Conservation (phyloP, 2,888 invertebrate genomes). For the Netelia fuscicornis region DNA sequence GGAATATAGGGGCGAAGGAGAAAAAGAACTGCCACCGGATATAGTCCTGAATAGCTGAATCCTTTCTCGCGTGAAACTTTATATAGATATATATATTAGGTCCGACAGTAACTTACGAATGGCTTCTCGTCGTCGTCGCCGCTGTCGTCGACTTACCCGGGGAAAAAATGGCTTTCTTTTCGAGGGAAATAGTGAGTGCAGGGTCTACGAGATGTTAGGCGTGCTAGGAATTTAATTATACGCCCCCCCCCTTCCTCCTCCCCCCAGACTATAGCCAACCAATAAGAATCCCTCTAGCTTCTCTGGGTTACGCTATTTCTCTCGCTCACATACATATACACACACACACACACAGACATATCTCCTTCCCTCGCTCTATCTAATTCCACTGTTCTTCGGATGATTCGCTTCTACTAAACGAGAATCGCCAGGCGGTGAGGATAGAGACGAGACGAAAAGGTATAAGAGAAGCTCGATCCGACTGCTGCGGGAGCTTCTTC, state of each 20-base stretch:
- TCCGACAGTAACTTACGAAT: constrained; percentile 46
- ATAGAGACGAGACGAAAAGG: not conserved
- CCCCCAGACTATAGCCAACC: constrained; percentile 20
- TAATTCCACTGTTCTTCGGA: constrained; percentile 38
- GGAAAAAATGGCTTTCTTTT: constrained; percentile 42
- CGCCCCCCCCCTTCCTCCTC: constrained; percentile 44
- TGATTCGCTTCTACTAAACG: constrained; percentile 29
- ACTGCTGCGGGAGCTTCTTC: constrained; percentile 54
- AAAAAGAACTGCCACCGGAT: constrained; percentile 45
- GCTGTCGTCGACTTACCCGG: constrained; percentile 22
- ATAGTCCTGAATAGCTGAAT: constrained; percentile 62
- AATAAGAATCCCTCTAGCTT: constrained; percentile 41
- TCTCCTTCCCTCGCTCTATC: constrained; percentile 16
- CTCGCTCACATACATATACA: not conserved
- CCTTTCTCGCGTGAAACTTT: constrained; percentile 48
- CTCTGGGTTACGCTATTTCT: constrained; percentile 8
- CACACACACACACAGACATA: too few species aligned
- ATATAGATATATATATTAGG: constrained; percentile 20
- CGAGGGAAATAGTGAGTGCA: constrained; percentile 15
- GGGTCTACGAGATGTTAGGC: constrained; percentile 67
- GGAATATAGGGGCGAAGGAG: constrained; percentile 30
- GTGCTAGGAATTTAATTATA: constrained; percentile 78
- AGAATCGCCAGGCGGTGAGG: not conserved
- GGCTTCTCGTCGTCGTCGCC: constrained; percentile 48
- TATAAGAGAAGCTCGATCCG: not conserved